These are phyloP conservation scores for Myotis vivesi DNA, from an alignment of 2,797 vertebrate genomes.

Conservation along the genomic window DNA sequence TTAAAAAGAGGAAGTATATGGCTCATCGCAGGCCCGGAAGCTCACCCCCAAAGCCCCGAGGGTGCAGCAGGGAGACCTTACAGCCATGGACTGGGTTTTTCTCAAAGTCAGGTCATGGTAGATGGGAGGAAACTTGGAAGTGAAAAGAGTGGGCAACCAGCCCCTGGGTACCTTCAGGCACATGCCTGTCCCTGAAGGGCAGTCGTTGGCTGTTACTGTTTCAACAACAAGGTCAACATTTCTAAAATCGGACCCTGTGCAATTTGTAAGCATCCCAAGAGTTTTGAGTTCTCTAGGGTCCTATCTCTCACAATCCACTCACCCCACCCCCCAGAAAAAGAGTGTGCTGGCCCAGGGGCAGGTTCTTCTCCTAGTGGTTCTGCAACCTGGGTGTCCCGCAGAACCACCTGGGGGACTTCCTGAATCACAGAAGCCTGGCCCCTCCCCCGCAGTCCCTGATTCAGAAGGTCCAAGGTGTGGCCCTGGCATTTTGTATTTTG, in stretches of 20 bases:
- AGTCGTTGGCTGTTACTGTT: neutral
- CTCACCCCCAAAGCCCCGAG: neutral
- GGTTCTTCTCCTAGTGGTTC: neutral
- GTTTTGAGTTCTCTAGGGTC: neutral
- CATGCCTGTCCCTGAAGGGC: neutral
- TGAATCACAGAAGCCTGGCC: neutral
- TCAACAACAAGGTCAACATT: neutral
- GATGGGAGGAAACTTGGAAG: neutral
- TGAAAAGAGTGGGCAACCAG: neutral
- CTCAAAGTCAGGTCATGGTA: neutral
- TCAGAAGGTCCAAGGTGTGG: neutral
- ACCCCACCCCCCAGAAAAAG: neutral
- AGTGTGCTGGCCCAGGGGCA: neutral
- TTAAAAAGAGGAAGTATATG: neutral
- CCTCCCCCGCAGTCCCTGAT: neutral
- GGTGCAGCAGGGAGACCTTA: neutral
- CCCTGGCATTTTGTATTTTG: neutral
- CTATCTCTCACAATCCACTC: neutral
- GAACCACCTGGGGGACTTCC: neutral
- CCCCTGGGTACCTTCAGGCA: neutral
- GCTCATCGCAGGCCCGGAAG: neutral
- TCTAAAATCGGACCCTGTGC: neutral
- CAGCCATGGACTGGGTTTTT: neutral
- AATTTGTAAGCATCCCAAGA: neutral
- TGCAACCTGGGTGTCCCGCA: neutral